phyloP scores from a whole-genome alignment of 2,888 invertebrate species.

The Heliconius ethilla region DNA sequence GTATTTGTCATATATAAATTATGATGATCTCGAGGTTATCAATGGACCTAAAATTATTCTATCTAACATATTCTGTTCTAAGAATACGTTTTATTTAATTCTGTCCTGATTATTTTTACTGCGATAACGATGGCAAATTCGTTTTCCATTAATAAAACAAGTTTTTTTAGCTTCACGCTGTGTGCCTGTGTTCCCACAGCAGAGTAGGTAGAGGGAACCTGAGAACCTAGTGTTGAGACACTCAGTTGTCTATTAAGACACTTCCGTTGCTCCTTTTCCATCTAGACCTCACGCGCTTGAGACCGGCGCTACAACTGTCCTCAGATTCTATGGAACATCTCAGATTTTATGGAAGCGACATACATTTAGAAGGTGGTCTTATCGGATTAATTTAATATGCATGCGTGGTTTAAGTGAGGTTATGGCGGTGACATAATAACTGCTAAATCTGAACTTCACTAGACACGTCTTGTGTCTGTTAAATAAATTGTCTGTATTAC shows the following conservation, averaged over 20 bases:
- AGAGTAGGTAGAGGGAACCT: no score
- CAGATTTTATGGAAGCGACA: not conserved
- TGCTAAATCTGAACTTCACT: not conserved
- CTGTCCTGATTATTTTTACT: not conserved
- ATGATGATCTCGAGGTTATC: not conserved
- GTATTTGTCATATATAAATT: slow-evolving; percentile 1
- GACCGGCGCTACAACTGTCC: not conserved
- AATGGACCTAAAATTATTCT: not conserved
- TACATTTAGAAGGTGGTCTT: not conserved
- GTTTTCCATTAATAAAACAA: no score
- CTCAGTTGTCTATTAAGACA: no score
- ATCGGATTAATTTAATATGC: slow-evolving; percentile 13
- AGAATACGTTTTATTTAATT: not conserved
- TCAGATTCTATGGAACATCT: not conserved
- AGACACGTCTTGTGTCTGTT: no score
- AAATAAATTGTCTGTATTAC: no score
- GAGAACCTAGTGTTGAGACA: no score
- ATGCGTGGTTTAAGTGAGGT: slow-evolving; percentile 6
- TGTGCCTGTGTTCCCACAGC: no score
- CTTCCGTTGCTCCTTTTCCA: no score
- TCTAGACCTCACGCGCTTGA: not conserved
- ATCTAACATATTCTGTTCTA: not conserved
- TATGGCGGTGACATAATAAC: not conserved
- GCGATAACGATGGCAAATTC: not conserved
- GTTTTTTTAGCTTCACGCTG: no score